These are phyloP conservation scores for Tipula helvola DNA, from an alignment of 2,888 invertebrate genomes.

Conservation along the genomic window DNA sequence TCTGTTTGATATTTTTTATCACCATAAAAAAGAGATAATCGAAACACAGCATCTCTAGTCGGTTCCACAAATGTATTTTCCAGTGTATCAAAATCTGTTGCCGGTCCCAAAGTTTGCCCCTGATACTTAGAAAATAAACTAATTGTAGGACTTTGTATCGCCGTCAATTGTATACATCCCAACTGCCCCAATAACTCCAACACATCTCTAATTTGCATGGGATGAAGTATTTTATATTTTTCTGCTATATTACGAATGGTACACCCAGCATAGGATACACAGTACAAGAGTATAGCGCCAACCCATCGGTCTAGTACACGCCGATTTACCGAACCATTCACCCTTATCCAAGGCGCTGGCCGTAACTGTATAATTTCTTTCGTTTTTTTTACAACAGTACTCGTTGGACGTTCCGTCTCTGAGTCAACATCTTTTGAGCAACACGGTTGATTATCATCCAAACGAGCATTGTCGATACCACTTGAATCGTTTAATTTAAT, in stretches of 20 bases:
- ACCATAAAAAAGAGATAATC: constrained; percentile 45
- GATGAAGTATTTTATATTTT: constrained; percentile 52
- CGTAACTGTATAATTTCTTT: background rate
- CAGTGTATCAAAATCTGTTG: constrained; percentile 39
- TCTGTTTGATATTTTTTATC: constrained; percentile 40
- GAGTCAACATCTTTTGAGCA: background rate
- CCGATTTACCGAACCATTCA: constrained; percentile 58
- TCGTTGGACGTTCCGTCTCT: background rate
- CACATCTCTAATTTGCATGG: constrained; percentile 47
- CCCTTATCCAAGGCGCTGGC: constrained; percentile 56
- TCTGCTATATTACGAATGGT: constrained; percentile 40
- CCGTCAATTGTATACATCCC: constrained; percentile 39
- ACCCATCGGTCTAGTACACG: constrained; percentile 55
- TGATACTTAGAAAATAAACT: constrained; percentile 38
- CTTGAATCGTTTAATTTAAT: background rate
- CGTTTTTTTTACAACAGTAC: background rate
- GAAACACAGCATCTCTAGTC: constrained; percentile 38
- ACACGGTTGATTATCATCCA: background rate
- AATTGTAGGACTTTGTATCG: constrained; percentile 25
- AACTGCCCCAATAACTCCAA: constrained; percentile 43
- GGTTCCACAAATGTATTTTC: constrained; percentile 39
- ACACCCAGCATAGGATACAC: constrained; percentile 48
- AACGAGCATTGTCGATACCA: background rate
- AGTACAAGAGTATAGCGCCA: constrained; percentile 49
- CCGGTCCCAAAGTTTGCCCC: constrained; percentile 27